Evolutionary conservation across 1,140 invertebrate genomes (phyloP).

Genomic region (Triops longicaudatus): DNA sequence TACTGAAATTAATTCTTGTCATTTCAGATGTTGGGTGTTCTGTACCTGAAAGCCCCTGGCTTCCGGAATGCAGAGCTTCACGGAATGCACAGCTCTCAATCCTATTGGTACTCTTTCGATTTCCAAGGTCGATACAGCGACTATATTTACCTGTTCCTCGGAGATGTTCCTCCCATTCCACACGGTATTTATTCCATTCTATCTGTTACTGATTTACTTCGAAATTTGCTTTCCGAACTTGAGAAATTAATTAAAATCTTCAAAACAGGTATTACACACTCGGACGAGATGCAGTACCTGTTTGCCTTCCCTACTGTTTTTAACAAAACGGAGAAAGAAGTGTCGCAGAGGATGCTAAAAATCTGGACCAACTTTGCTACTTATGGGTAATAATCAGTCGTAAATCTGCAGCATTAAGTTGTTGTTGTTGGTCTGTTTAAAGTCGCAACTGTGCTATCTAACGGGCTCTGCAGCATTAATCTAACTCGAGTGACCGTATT

Average conservation of each 20-base stretch:
- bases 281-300: conserved; percentile 33
- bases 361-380: conserved; percentile 32
- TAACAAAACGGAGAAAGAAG: conserved; percentile 25
- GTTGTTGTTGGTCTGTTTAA: too few relatives aligned
- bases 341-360: conserved; percentile 29
- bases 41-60: conserved; percentile 25
- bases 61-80: conserved; percentile 20
- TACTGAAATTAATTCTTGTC: neutral
- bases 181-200: conserved; percentile 12
- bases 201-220: neutral
- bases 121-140: conserved; percentile 18
- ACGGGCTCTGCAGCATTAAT: neutral
- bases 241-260: neutral
- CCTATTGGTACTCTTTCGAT: conserved; percentile 28
- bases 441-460: too few relatives aligned
- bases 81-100: conserved; percentile 18
- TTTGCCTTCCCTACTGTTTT: conserved; percentile 26
- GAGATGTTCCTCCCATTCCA: conserved; percentile 10
- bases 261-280: conserved; percentile 31
- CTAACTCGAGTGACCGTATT: neutral
- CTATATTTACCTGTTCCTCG: conserved; percentile 9
- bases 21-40: conserved; percentile 18
- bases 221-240: neutral
- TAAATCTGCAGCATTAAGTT: neutral
- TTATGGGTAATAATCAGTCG: conserved; percentile 28